Base-by-base conservation (phyloP, 2,113 vertebrate genomes). In the Pseudorectes ferrugineus region DNA sequence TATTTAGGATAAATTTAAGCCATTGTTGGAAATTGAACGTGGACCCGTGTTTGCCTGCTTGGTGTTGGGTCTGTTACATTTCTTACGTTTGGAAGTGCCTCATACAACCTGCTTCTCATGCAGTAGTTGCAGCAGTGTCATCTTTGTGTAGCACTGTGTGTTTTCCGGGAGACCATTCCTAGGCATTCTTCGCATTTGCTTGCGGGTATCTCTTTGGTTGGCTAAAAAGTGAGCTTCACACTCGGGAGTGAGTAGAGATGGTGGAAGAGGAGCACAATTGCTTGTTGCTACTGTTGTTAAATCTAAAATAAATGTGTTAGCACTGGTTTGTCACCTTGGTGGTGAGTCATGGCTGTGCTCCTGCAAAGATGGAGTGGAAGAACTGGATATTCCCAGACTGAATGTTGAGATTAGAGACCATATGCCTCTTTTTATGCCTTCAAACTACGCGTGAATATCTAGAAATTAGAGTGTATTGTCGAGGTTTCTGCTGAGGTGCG, bases 401-500 rank as follows among this genome's bases (percentile, higher is more conserved):
- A 55, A 28, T n/a, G 3, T 7, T 73, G 3, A 43, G 8, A 40
- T 63, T 51, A 10, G 6, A 58, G 17, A 40, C 0, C 1, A 1
- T 5, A 9, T 43, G 1, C 1, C 5, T 45, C 8, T 55, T 68
- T 13, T 55, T 22, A 26, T 7, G 7, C 16, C 4, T 85, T 65
- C 12, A 21, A 49, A 26, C 4, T 8, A 3, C 2, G 21, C 10
- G 6, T 15, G 14, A 68, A 74, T 5, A 72, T 20, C 25, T 35
- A 36, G 29, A 62, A 84, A 46, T 22, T 6, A 17, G 31, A 24
- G 4, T 2, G 1, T 20, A 3, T 23, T 70, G 5, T 36, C 0
- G 0, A 2, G 0, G 3, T 71, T 88, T 54, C 52, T 52, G 20
- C 38, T 38, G 40, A 17, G 10, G 2, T 29, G 15, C 0, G 0